Evolutionary conservation across 2,888 invertebrate genomes (phyloP), one percentile per base, ranked within the genome.

Genomic region (Netelia virgata): DNA sequence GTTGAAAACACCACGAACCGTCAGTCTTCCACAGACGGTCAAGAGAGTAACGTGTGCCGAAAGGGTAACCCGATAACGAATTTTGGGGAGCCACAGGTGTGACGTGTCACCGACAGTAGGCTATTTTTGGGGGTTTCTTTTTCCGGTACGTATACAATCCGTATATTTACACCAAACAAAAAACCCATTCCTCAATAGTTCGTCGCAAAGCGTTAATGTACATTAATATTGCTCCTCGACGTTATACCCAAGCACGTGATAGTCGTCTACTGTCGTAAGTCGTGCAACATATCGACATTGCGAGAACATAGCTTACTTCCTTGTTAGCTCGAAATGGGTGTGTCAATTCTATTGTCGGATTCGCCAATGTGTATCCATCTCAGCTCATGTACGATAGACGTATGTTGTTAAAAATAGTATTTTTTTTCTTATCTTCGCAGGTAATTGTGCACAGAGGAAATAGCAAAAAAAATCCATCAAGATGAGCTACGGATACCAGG

Each of bases 401-500:
- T 14, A 10, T 14, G 14, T 47, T 47, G 47, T 47, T 47, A 72
- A 53, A 80, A 84, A 73, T 68, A 76, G 59, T 50, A n/a, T 41
- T 43, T 36, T 72, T 50, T 18, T 47, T 57, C 63, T 53, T 20
- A 50, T 74, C 50, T 23, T 82, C 78, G 63, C 64, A 78, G 81
- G 18, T 36, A 14, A 61, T 36, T 61, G 28, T 41, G n/a, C 41
- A 36, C 20, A 41, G 14, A 64, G 64, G 18, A 50, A 50, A 53
- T 53, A 28, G 53, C 20, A 1, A 55, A 59, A 11, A 50, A 16
- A 80, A 14, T 36, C 55, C 41, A 47, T 18, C 85, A 91, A 88
- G 47, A 93, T 93, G 93, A 93, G 92, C 88, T 93, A 93, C 90
- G 92, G 92, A 70, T 93, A 93, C 76, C 92, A 92, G 89, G 93